Evolutionary conservation across 2,888 invertebrate genomes (phyloP), one percentile per base, ranked within the genome.

Genomic region (Sclerodermus sp.): DNA sequence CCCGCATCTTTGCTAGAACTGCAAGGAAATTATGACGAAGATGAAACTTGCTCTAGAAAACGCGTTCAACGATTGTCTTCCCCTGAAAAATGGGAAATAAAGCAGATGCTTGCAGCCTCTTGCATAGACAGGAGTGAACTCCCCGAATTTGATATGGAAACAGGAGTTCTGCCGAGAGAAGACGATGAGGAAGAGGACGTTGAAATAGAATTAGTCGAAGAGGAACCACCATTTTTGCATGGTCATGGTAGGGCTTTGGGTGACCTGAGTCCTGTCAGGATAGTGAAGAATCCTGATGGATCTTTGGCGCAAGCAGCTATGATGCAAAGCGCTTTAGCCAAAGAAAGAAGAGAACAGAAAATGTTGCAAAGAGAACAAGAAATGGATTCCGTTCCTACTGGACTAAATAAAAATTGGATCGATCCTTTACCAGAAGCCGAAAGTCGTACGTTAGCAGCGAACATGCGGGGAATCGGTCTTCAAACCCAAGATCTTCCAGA

Each of bases 281-380:
- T 98, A 59, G 95, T 98, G 0, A 97, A 97, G 81, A 99, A 99
- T 83, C 99, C 99, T 0, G 99, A 99, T 77, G 99, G 99, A 0
- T 97, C 97, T 0, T 79, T 99, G 16, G 98, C 98, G 0, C 99
- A 99, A 78, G 96, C 99, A 0, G 99, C 99, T 0, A 96, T 99
- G 94, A 99, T 96, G 96, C 99, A 99, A 78, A 93, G 93, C 10
- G 99, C 99, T 0, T 77, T 99, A 38, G 93, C 98, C 0, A 99
- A 99, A 73, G 99, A 99, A 76, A 83, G 99, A 45, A 82, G 98
- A 39, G 99, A 99, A 76, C 87, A 92, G 69, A 98, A 99, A 79
- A 94, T 95, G 93, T 79, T 93, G n/a, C 94, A 94, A 66, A 79
- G 96, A 18, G 96, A 96, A 72, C 89, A 92, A 61, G 96, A 96